Conservation (phyloP, 1,140 invertebrate species). For the Andrena cerasifolii region DNA sequence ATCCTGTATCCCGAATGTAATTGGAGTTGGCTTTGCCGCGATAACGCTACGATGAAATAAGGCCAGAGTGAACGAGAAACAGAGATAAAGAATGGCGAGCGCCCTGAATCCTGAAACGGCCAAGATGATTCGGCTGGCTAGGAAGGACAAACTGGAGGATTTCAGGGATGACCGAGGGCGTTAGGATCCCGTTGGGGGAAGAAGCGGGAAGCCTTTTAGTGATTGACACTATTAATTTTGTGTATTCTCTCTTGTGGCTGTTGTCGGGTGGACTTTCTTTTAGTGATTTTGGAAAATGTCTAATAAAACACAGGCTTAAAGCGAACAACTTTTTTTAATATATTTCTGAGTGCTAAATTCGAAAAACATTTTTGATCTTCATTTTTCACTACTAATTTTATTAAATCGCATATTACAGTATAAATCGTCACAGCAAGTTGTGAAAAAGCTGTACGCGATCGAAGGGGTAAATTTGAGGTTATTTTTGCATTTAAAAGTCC, state of each 20-base stretch:
- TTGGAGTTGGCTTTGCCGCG: constrained; percentile 75
- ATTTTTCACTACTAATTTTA: too few species aligned
- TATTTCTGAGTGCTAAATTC: too few species aligned
- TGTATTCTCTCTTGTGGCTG: neutral
- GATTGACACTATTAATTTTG: neutral
- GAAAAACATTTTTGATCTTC: too few species aligned
- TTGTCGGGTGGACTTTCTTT: too few species aligned
- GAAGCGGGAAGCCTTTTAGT: neutral
- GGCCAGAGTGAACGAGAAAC: constrained; percentile 47
- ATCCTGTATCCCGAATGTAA: constrained; percentile 76
- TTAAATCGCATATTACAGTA: too few species aligned
- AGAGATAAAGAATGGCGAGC: constrained; percentile 43
- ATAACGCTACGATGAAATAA: constrained; percentile 68
- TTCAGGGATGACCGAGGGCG: constrained; percentile 14
- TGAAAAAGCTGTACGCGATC: too few species aligned
- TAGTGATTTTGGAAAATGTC: too few species aligned
- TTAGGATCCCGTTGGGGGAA: neutral
- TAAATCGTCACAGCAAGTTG: too few species aligned
- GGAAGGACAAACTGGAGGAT: constrained; percentile 18
- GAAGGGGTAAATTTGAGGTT: too few species aligned
- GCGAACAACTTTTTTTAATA: too few species aligned
- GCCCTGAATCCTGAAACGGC: constrained; percentile 21
- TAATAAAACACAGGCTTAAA: too few species aligned
- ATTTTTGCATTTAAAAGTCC: too few species aligned
- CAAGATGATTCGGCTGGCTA: neutral